Conservation (phyloP, 1,140 invertebrate species). For the Antheraea pernyi region DNA sequence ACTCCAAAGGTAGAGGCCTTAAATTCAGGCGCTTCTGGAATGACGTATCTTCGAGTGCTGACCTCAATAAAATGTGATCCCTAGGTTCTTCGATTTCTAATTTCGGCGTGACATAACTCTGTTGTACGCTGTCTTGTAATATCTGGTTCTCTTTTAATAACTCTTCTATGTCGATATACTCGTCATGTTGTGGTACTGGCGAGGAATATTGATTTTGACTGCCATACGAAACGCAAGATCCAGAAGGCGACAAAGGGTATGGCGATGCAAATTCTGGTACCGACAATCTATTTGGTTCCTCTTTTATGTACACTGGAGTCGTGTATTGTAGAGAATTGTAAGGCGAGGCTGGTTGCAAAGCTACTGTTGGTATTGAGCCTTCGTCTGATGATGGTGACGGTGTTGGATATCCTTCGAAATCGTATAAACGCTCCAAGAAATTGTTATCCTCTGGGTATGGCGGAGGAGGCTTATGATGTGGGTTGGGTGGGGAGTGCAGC, state of each 20-base stretch:
- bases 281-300: constrained; percentile 72
- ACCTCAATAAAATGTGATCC: constrained; percentile 88
- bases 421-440: constrained; percentile 35
- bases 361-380: constrained; percentile 73
- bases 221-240: constrained; percentile 77
- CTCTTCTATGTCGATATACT: constrained; percentile 77
- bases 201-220: constrained; percentile 77
- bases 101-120: constrained; percentile 68
- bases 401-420: constrained; percentile 72
- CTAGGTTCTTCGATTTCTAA: constrained; percentile 75
- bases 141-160: constrained; percentile 78
- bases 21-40: constrained; percentile 91
- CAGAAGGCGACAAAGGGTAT: constrained; percentile 81
- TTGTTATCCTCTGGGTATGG: constrained; percentile 53
- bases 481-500: constrained; percentile 72
- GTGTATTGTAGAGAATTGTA: constrained; percentile 62
- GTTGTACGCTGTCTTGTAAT: constrained; percentile 70
- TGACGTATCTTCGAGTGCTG: constrained; percentile 89
- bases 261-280: constrained; percentile 81
- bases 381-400: constrained; percentile 77
- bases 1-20: constrained; percentile 82
- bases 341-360: constrained; percentile 71
- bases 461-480: constrained; percentile 66
- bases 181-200: constrained; percentile 78
- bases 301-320: constrained; percentile 66